Conservation (phyloP, 2,797 vertebrate genomes). For the Sebastiscus tertius region DNA sequence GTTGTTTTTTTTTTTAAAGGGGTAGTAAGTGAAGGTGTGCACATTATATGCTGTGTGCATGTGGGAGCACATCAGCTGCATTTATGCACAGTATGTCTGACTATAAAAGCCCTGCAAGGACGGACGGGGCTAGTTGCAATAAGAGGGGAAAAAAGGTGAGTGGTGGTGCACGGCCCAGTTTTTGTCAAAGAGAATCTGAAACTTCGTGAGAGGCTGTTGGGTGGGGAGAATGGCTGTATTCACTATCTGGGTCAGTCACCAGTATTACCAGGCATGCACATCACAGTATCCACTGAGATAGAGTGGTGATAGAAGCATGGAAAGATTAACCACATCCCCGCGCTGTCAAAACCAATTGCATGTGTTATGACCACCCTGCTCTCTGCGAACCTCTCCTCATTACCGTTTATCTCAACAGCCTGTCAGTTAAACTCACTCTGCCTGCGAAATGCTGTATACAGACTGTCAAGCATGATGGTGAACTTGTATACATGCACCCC, state of each 20-base stretch:
- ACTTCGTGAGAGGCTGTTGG: conserved; percentile 36
- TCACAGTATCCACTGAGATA: conserved; percentile 66
- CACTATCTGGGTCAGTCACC: conserved; percentile 72
- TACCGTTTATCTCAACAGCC: conserved; percentile 71
- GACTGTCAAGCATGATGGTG: conserved; percentile 55
- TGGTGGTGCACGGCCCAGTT: background rate
- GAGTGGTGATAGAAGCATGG: conserved; percentile 68
- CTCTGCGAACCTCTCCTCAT: conserved; percentile 61
- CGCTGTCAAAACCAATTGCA: conserved; percentile 65
- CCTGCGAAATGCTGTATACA: conserved; percentile 67
- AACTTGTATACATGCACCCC: conserved; percentile 38
- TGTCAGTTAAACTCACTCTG: conserved; percentile 67
- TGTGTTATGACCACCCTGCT: conserved; percentile 71
- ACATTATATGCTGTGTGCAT: conserved; percentile 5
- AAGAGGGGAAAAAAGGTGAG: background rate
- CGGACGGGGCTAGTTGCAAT: background rate
- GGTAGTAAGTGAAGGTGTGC: background rate
- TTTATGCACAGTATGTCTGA: conserved; percentile 18
- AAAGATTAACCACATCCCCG: conserved; percentile 68
- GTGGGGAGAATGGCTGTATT: conserved; percentile 51
- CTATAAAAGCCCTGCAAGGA: conserved; percentile 33
- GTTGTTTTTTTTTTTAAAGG: conserved; percentile 11
- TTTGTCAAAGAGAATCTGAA: conserved; percentile 47
- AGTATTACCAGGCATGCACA: conserved; percentile 50
- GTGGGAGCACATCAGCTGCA: background rate